Percentiles rank a stretch among this genome's conserved stretches.
Evolutionary conservation across 2,113 vertebrate genomes (phyloP).

Genomic region (Gobius niger): DNA sequence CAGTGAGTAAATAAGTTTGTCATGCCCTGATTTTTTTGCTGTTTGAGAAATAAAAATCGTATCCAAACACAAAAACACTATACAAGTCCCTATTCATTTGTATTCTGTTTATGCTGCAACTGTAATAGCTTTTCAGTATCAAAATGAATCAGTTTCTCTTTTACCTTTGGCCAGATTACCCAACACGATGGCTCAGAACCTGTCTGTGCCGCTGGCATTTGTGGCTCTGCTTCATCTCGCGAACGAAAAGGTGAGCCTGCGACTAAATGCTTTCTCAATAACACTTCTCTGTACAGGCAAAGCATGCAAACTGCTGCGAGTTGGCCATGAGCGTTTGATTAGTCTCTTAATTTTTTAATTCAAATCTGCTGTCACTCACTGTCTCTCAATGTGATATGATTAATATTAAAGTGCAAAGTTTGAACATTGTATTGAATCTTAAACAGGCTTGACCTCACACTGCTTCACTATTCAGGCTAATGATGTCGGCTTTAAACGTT

Average conservation of each 20-base stretch:
- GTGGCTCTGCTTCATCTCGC: conserved; percentile 89
- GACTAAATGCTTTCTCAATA: not conserved
- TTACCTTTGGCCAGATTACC: conserved; percentile 78
- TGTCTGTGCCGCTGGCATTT: conserved; percentile 89
- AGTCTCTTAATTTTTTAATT: not conserved
- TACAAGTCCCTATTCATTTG: too few species aligned
- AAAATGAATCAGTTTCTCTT: not conserved
- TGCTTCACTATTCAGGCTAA: not conserved
- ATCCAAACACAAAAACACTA: too few species aligned
- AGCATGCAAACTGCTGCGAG: not conserved
- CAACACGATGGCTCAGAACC: conserved; percentile 83
- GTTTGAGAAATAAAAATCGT: too few species aligned
- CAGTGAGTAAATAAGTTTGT: too few species aligned
- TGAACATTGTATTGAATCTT: not conserved
- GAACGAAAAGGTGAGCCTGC: conserved; percentile 87
- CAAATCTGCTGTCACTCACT: not conserved
- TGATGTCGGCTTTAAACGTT: not conserved
- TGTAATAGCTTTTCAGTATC: not conserved
- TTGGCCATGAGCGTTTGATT: not conserved
- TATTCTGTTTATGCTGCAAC: not conserved
- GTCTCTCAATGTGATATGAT: not conserved
- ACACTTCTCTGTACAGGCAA: not conserved
- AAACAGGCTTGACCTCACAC: not conserved
- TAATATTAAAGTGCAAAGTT: conserved; percentile 7
- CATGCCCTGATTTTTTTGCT: too few species aligned